Evolutionary conservation across 2,888 invertebrate species (phyloP), one percentile per base, ranked within the genome.

Genomic region (Stenodema calcarata): DNA sequence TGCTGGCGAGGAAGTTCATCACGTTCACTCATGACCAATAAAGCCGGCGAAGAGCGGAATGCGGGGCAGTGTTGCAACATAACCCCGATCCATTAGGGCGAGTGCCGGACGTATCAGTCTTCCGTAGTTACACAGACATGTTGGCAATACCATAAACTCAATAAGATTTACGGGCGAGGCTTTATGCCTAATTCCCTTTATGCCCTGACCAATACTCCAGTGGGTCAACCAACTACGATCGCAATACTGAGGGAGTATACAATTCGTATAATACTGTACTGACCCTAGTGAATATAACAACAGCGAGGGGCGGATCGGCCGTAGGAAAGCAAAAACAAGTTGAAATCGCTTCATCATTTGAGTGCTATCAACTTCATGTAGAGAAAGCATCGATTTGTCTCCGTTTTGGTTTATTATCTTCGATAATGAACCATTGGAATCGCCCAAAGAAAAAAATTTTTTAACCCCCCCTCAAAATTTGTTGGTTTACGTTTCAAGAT

Each of bases 181-280:
- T 78, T 78, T 78, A 78, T 78, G 78, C 78, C 44, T 78, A 78
- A 78, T 78, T 78, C 78, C 78, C 78, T 78, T 44, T 41, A 73
- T 41, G 73, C 7, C 18, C 30, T 11, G 73, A 9, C 73, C 73
- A 73, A 73, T 73, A 35, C 35, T 35, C 73, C 73, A 41, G 30
- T 78, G 78, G 78, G 78, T 78, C 78, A 78, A 78, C 78, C 41
- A 44, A 42, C 78, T 44, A 78, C 78, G 78, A 78, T 78, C 78
- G 78, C 44, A 18, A 42, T 23, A 18, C 44, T 44, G 23, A 62
- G 27, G 62, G 62, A n/a, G 62, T 62, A 18, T 6, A 62, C 62
- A 4, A 62, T 4, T 18, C 62, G 7, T 62, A 62, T 18, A 62
- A 23, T 62, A 23, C 50, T 50, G 62, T 62, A 23, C 62, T 23